Evolutionary conservation across 1,140 invertebrate genomes (phyloP).

Genomic region (Proales similis): DNA sequence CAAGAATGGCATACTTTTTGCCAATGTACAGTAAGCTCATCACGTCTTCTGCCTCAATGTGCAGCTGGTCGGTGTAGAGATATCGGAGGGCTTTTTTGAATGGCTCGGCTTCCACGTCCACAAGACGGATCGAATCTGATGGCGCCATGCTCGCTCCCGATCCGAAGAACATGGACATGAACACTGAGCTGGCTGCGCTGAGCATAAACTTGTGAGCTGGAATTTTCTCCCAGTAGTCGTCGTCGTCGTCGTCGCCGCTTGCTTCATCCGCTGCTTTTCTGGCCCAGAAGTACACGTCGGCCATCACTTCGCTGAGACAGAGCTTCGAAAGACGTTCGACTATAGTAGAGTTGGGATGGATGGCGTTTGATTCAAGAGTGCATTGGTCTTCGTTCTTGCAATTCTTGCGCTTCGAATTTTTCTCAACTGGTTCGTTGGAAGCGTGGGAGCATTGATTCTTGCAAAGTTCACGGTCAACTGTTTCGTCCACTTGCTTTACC

Average conservation of each 20-base stretch:
- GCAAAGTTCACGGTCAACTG: too few species aligned
- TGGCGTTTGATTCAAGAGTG: too few species aligned
- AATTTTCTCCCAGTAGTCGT: conserved; percentile 64
- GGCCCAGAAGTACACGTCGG: conserved; percentile 71
- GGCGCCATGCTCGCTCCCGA: conserved; percentile 62
- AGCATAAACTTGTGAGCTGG: conserved; percentile 77
- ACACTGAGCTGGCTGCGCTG: conserved; percentile 72
- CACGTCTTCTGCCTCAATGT: conserved; percentile 74
- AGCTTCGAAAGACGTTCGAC: conserved; percentile 69
- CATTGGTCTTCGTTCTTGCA: neutral
- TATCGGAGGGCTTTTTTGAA: conserved; percentile 58
- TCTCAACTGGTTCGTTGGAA: too few species aligned
- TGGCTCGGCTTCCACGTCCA: conserved; percentile 74
- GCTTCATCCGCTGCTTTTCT: conserved; percentile 53
- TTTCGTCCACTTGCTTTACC: too few species aligned
- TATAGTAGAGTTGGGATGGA: conserved; percentile 65
- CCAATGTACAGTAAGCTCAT: conserved; percentile 71
- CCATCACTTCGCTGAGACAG: conserved; percentile 71
- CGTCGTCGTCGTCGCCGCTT: conserved; percentile 52
- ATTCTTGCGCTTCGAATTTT: too few species aligned
- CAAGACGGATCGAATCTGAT: conserved; percentile 66
- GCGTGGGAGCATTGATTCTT: too few species aligned
- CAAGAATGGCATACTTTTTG: conserved; percentile 76
- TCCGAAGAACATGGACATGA: conserved; percentile 72
- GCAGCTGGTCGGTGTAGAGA: conserved; percentile 74